These are phyloP conservation scores for Ceyx cyanopectus DNA, from an alignment of 2,113 vertebrate genomes.

Conservation along the genomic window DNA sequence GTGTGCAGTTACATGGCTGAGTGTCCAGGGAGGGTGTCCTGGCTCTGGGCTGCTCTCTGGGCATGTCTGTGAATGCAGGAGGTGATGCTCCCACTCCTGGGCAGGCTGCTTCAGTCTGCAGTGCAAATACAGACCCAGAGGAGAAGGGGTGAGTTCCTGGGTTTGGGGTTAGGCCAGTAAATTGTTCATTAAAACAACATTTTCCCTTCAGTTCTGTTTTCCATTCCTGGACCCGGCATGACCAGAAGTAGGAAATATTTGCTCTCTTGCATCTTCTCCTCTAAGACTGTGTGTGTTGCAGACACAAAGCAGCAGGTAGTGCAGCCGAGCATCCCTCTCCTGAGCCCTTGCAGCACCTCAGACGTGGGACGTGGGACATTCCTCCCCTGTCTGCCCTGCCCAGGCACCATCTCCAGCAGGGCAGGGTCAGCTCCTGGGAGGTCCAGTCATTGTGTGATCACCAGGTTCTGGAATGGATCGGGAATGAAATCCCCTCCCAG, in stretches of 20 bases:
- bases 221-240: neutral
- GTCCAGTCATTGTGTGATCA: accelerated
- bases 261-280: neutral
- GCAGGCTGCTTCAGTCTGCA: neutral
- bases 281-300: neutral
- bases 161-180: neutral
- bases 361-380: neutral
- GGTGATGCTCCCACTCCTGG: neutral
- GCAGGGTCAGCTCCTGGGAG: neutral
- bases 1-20: neutral
- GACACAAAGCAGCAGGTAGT: accelerated
- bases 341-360: neutral
- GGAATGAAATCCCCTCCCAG: neutral
- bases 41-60: neutral
- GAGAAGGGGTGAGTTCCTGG: neutral
- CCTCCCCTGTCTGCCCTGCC: neutral
- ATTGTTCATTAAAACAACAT: neutral
- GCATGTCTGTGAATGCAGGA: accelerated
- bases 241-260: neutral
- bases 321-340: neutral
- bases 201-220: neutral
- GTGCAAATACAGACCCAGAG: neutral
- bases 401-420: neutral
- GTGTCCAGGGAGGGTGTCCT: neutral
- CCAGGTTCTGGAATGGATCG: neutral